Evolutionary conservation across 92 coral and sea anemone species (phyloP).

Genomic region (Ricordea florida): DNA sequence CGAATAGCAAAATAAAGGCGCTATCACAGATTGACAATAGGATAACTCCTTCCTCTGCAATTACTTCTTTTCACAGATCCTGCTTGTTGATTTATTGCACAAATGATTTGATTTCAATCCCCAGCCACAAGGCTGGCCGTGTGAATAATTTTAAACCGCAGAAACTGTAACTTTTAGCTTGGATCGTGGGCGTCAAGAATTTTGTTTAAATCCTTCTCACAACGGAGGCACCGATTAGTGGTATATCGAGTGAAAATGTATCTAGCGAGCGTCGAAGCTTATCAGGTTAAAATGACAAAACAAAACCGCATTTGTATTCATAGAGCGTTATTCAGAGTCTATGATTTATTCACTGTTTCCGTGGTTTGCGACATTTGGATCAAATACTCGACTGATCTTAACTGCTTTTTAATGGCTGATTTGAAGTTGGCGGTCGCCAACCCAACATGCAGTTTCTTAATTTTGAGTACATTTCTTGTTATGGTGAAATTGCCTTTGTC

Average conservation of each 20-base stretch:
- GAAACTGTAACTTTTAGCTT: constrained; percentile 27
- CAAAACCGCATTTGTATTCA: neutral
- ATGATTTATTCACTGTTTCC: constrained; percentile 28
- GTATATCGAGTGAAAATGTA: neutral
- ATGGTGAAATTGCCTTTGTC: constrained; percentile 2
- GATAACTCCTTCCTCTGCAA: constrained; percentile 6
- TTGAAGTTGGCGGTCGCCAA: constrained; percentile 8
- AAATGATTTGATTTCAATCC: constrained; percentile 32
- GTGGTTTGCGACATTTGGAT: constrained; percentile 22
- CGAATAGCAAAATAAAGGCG: constrained; percentile 22
- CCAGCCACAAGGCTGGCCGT: constrained; percentile 10
- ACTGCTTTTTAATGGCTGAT: constrained; percentile 22
- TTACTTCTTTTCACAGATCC: constrained; percentile 22
- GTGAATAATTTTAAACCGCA: constrained; percentile 39
- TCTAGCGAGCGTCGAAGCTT: neutral
- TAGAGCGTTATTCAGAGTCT: neutral
- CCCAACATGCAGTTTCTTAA: neutral
- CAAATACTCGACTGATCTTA: constrained; percentile 13
- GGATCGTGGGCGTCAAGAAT: too few species aligned
- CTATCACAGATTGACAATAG: constrained; percentile 29
- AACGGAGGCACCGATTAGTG: too few species aligned
- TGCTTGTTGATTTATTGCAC: constrained; percentile 32
- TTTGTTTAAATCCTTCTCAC: too few species aligned
- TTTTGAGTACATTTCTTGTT: neutral
- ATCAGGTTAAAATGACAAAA: neutral